phyloP scores from a whole-genome alignment of 2,888 invertebrate genomes.

The Notodonta ziczac region DNA sequence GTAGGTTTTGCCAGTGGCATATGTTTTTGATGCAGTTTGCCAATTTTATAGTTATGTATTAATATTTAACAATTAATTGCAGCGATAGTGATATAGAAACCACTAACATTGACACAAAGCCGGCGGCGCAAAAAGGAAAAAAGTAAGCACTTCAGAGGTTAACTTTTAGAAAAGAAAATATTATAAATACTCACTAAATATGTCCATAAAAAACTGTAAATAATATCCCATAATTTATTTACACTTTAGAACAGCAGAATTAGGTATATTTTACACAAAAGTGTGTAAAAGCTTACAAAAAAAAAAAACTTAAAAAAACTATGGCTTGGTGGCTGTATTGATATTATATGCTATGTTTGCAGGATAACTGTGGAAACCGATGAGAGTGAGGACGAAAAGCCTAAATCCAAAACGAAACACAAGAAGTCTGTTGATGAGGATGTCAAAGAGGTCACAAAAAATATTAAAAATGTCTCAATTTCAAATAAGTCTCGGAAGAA shows the following conservation, averaged over 20 bases:
- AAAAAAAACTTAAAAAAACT: neutral
- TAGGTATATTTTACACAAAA: too few relatives aligned
- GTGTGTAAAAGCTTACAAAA: too few relatives aligned
- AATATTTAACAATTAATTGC: slow-evolving; percentile 51
- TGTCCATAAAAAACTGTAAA: neutral
- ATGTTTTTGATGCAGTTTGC: slow-evolving; percentile 52
- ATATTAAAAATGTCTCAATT: slow-evolving; percentile 84
- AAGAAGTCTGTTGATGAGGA: slow-evolving; percentile 80
- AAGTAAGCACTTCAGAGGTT: slow-evolving; percentile 75
- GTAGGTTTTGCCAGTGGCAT: slow-evolving; percentile 80
- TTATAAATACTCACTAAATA: neutral
- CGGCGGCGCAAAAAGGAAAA: slow-evolving; percentile 68
- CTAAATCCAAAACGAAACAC: slow-evolving; percentile 75
- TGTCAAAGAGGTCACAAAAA: slow-evolving; percentile 82
- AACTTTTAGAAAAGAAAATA: neutral
- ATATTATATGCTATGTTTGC: slow-evolving; percentile 4
- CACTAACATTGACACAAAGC: slow-evolving; percentile 72
- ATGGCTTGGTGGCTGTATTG: neutral
- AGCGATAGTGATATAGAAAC: slow-evolving; percentile 87
- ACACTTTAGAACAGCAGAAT: too few relatives aligned
- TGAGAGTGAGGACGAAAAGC: slow-evolving; percentile 78
- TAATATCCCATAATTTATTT: too few relatives aligned
- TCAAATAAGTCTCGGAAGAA: slow-evolving; percentile 82
- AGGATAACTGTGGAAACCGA: slow-evolving; percentile 73
- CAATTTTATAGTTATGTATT: slow-evolving; percentile 29